Percentiles rank a stretch among this genome's conserved stretches.
Evolutionary conservation across 53 echinoderm and acorn worm genomes (phyloP).

Genomic region (Paracentrotus lividus): DNA sequence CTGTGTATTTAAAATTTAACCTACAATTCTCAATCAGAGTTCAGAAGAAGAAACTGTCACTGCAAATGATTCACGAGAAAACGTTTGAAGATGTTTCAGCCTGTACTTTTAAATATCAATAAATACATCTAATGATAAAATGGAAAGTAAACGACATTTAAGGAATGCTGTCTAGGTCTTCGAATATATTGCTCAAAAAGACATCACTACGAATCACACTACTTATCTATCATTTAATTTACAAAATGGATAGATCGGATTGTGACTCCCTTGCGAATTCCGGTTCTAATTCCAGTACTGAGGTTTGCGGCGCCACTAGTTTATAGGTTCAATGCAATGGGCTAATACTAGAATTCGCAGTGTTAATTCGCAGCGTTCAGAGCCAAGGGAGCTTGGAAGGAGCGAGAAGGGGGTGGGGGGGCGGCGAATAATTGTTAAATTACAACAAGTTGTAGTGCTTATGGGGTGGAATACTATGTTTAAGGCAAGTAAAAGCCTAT

Average conservation of each 20-base stretch:
- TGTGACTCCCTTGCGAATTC: slow-evolving; percentile 13
- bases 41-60: too few species aligned
- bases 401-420: not conserved
- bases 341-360: slow-evolving; percentile 2
- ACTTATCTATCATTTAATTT: slow-evolving; percentile 62
- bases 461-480: too few species aligned
- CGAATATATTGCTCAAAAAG: not conserved
- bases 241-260: slow-evolving; percentile 22
- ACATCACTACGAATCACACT: slow-evolving; percentile 41
- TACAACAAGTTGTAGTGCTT: too few species aligned
- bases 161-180: not conserved
- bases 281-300: slow-evolving; percentile 32
- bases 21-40: too few species aligned
- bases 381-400: not conserved
- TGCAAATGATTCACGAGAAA: too few species aligned
- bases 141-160: not conserved
- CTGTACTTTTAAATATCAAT: too few species aligned
- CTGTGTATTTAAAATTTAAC: too few species aligned
- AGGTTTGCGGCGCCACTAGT: slow-evolving; percentile 9
- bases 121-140: not conserved
- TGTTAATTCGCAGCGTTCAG: not conserved
- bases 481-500: too few species aligned
- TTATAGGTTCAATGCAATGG: slow-evolving; percentile 48
- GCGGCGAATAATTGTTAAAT: too few species aligned
- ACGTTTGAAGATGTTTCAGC: too few species aligned